Base-by-base conservation (phyloP, 2,888 invertebrate species). In the Tubulanus polymorphus region DNA sequence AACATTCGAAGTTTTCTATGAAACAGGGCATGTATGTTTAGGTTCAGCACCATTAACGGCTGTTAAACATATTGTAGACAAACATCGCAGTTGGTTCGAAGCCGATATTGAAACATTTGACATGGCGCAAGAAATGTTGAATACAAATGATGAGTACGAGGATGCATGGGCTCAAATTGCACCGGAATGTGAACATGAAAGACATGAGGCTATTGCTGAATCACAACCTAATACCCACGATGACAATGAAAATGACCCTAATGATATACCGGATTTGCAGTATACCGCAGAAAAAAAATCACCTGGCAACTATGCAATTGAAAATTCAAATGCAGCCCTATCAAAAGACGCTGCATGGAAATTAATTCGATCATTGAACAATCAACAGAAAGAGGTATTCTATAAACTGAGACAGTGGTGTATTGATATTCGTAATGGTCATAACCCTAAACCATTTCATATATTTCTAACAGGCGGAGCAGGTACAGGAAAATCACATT, bases 401-500 rank as follows among this genome's bases (percentile, higher is more conserved):
- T 20, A 41, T 15, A 41, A 18, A 20, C 20, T 41, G 6, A 18
- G 41, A 18, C 18, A 41, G 15, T 41, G 41, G 41, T 41, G 41
- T 23, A 18, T 41, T 15, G 18, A 18, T 3, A 15, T 15, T 23
- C 41, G 41, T 23, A 41, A 41, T 41, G 41, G 41, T 8, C 5
- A 5, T 20, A 56, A 37, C 18, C 51, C 61, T 51, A 26, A 55
- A 18, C 62, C 60, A 12, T 62, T 64, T 37, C 55, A 61, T n/a
- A 47, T 62, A 12, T 59, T 62, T 46, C 53, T 64, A 12, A 59
- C 60, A 47, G 62, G 62, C n/a, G 59, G 59, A 10, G 61, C 62
- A 48, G 64, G 62, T n/a, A 59, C 59, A 30, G 61, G 64, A 1
- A 64, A 64, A 48, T 61, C 61, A 48, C 45, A 48, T 49, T 41